phyloP scores from a whole-genome alignment of 2,113 vertebrate species.

The Terrapene triunguis region DNA sequence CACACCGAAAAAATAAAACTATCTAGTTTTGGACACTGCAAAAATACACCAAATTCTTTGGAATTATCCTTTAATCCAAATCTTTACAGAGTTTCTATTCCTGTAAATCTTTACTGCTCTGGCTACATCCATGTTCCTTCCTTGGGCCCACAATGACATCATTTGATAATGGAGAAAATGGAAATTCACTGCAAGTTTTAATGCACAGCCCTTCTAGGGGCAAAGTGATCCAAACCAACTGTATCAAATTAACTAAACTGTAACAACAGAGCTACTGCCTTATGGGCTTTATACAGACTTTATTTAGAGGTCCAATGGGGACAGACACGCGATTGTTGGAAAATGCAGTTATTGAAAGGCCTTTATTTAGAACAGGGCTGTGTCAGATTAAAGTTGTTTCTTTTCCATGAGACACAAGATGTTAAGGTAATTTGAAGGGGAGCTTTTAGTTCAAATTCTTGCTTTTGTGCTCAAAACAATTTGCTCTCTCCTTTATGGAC shows the following conservation, averaged over 20 bases:
- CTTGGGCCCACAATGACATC: slow-evolving; percentile 38
- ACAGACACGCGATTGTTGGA: neutral
- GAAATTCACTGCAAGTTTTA: slow-evolving; percentile 9
- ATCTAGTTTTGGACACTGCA: slow-evolving; percentile 14
- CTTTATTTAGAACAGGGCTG: neutral
- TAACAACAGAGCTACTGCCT: neutral
- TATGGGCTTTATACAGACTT: neutral
- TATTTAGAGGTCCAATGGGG: neutral
- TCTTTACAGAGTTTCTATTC: neutral
- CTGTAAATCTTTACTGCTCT: slow-evolving; percentile 34
- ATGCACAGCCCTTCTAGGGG: neutral
- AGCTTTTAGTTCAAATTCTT: neutral
- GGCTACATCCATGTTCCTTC: slow-evolving; percentile 31
- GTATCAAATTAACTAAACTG: neutral
- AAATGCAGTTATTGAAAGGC: neutral
- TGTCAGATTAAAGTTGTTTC: neutral
- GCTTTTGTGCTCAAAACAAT: neutral
- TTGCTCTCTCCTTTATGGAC: neutral
- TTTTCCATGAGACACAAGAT: neutral
- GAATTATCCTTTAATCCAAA: slow-evolving; percentile 14
- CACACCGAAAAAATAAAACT: neutral
- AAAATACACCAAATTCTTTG: slow-evolving; percentile 42
- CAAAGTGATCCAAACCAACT: neutral
- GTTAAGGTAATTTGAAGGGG: neutral
- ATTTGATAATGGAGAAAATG: neutral